Evolutionary conservation across 2,113 vertebrate species (phyloP).

Genomic region (Oryzias javanicus): DNA sequence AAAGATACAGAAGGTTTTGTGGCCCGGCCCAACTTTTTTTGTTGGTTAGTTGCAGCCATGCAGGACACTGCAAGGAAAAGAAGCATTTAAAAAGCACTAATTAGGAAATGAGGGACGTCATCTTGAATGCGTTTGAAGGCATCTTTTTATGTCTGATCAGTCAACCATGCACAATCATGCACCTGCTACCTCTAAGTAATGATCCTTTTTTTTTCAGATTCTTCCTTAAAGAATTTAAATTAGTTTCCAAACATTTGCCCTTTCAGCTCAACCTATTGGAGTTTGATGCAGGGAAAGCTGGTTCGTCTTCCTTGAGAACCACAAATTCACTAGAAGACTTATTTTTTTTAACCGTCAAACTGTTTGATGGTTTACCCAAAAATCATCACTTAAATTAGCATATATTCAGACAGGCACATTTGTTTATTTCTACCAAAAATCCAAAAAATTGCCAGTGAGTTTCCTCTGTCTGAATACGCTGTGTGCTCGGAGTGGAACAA

Average conservation of each 20-base stretch:
- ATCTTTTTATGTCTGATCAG: slow-evolving; percentile 67
- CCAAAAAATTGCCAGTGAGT: no score
- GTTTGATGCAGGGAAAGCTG: slow-evolving; percentile 19
- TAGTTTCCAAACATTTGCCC: slow-evolving; percentile 54
- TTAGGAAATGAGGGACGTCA: slow-evolving; percentile 70
- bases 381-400: no score
- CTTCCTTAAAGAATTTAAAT: slow-evolving; percentile 65
- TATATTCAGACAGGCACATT: no score
- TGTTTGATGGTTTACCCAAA: no score
- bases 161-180: slow-evolving; percentile 75
- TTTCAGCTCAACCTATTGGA: slow-evolving; percentile 40
- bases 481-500: no score
- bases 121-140: slow-evolving; percentile 72
- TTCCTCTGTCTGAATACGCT: no score
- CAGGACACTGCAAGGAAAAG: slow-evolving; percentile 52
- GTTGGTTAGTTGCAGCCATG: slow-evolving; percentile 49
- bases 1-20: slow-evolving; percentile 60
- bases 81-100: slow-evolving; percentile 60
- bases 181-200: slow-evolving; percentile 75
- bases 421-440: no score
- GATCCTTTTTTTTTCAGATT: slow-evolving; percentile 34
- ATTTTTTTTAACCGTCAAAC: not conserved
- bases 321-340: slow-evolving; percentile 1
- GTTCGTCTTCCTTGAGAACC: slow-evolving; percentile 25
- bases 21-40: slow-evolving; percentile 56